Percentiles rank a stretch among this genome's conserved stretches.
phyloP scores from a whole-genome alignment of 1,140 invertebrate species.

The Leptopilina clavipes region DNA sequence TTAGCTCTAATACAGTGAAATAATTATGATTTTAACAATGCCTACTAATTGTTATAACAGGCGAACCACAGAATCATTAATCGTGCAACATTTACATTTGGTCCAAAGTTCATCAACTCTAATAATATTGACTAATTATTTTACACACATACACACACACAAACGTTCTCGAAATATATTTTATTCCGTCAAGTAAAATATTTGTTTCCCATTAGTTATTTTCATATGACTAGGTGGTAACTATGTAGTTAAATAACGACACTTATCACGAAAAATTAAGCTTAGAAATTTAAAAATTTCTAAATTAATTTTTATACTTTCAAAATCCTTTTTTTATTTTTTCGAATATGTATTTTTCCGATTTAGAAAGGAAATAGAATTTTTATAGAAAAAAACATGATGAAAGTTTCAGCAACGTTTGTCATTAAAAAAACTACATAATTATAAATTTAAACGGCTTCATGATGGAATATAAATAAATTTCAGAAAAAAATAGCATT shows the following conservation, averaged over 20 bases:
- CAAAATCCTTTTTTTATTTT: no score
- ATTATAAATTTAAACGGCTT: not conserved
- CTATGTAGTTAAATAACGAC: no score
- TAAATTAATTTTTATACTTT: no score
- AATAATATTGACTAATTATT: constrained; percentile 39
- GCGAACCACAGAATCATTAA: constrained; percentile 3
- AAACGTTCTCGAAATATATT: constrained; percentile 8
- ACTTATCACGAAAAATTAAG: no score
- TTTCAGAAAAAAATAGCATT: not conserved
- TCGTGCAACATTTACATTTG: constrained; percentile 1
- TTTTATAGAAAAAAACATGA: no score
- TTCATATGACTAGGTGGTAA: not conserved
- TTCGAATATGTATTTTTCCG: not conserved
- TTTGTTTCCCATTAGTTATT: not conserved
- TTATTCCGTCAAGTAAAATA: not conserved
- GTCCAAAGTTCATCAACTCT: constrained; percentile 40
- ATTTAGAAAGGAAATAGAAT: no score
- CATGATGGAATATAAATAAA: not conserved
- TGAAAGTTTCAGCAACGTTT: not conserved
- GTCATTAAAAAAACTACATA: not conserved
- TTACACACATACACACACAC: no score
- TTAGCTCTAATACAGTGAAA: constrained; percentile 47
- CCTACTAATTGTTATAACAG: not conserved
- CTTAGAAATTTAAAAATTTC: no score
- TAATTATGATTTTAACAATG: constrained; percentile 48